phyloP scores from a whole-genome alignment of 2,113 vertebrate species.

The Lophura nycthemera region DNA sequence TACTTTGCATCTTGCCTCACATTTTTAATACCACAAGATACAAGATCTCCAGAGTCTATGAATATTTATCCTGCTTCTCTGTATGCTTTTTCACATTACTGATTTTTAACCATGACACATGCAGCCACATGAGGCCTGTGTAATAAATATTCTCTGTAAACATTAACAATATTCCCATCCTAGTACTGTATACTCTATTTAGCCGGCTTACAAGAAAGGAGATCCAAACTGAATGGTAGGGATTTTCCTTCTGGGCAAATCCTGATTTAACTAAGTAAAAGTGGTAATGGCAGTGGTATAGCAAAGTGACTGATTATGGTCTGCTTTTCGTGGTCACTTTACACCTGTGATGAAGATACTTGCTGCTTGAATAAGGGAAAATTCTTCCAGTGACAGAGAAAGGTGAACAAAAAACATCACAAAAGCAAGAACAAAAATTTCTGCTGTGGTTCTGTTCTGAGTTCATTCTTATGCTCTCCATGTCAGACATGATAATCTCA shows the following conservation, averaged over 20 bases:
- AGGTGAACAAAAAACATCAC: background rate
- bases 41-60: background rate
- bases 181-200: background rate
- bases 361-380: background rate
- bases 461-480: background rate
- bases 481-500: background rate
- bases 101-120: rapidly evolving
- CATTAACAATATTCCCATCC: background rate
- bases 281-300: background rate
- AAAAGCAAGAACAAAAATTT: background rate
- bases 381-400: background rate
- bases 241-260: background rate
- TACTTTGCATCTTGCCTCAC: background rate
- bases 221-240: background rate
- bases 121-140: rapidly evolving
- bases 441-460: background rate
- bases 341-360: background rate
- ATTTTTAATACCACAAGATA: background rate
- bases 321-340: background rate
- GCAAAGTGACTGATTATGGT: background rate
- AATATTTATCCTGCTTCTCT: background rate
- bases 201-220: background rate
- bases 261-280: background rate
- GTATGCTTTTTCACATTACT: background rate
- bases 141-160: background rate